Evolutionary conservation across 2,888 invertebrate species (phyloP), one percentile per base, ranked within the genome.

Genomic region (Eupithecia subumbrata): DNA sequence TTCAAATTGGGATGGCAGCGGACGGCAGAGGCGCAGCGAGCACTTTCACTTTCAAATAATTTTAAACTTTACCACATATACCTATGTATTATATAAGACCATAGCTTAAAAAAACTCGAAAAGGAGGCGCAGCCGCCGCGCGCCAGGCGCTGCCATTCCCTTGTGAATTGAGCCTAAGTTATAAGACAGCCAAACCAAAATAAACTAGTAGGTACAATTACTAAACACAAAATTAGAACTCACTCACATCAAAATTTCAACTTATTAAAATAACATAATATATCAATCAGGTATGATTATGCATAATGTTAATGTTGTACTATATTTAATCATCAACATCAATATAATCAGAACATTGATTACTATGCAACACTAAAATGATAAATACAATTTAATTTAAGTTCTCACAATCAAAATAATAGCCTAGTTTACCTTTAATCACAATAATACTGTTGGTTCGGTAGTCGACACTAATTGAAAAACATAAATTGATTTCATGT

Each of bases 401-500:
- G 8, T 22, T 25, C 14, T 60, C 60, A 14, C 34, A 71, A 74
- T 74, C 52, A 52, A 52, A 52, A 66, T 66, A 37, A 66, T 70
- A 52, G 40, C 48, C 22, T 25, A 60, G 60, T 60, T 60, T 60
- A 60, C 60, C 60, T 60, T 60, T 60, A 60, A 60, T 60, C 60
- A 25, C 22, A 30, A 64, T 64, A 16, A 64, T 64, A 18, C 16
- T 34, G 22, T 37, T 70, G 25, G 34, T 56, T 66, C 22, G 18
- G 52, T 48, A n/a, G 45, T 67, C 34, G 43, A n/a, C 52, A 56
- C 18, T 67, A 67, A 73, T 73, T 76, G 70, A 67, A 71, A 76
- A 76, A 74, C 68, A 76, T 68, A 69, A 56, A 74, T 71, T 76
- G 66, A 66, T 70, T 71, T 69, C 64, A 69, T 67, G 69, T 75